Evolutionary conservation across 2,113 vertebrate genomes (phyloP).

Genomic region (Trogon melanurus): DNA sequence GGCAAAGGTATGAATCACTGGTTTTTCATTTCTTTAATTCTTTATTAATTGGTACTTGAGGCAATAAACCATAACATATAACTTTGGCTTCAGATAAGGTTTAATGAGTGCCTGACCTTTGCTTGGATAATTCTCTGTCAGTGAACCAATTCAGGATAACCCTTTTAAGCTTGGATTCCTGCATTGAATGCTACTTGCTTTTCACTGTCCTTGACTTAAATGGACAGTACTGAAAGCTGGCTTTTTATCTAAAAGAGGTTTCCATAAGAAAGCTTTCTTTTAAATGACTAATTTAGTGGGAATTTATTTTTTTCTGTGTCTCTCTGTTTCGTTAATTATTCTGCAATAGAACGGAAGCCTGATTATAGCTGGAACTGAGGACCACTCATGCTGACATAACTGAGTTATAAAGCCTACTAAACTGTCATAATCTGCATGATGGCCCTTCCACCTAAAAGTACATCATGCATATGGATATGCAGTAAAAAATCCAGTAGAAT

Average conservation of each 20-base stretch:
- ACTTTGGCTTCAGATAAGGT: slow-evolving; percentile 79
- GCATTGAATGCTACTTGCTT: slow-evolving; percentile 57
- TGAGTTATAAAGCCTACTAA: not conserved
- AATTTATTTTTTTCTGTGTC: slow-evolving; percentile 23
- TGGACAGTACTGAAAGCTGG: not conserved
- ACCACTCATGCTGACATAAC: not conserved
- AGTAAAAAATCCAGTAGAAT: not conserved
- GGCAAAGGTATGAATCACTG: slow-evolving; percentile 77
- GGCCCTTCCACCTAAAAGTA: not conserved
- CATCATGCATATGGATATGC: not conserved
- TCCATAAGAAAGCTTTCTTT: slow-evolving; percentile 66
- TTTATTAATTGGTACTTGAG: slow-evolving; percentile 83
- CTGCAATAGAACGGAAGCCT: slow-evolving; percentile 24
- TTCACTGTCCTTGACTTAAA: slow-evolving; percentile 69
- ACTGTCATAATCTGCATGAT: not conserved
- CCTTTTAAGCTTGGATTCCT: slow-evolving; percentile 61
- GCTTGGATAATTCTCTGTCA: slow-evolving; percentile 74
- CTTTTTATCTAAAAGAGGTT: not conserved
- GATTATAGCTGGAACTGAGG: slow-evolving; percentile 11
- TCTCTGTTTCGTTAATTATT: slow-evolving; percentile 56
- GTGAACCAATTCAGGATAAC: slow-evolving; percentile 71
- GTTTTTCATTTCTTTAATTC: slow-evolving; percentile 83
- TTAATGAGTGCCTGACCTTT: slow-evolving; percentile 83
- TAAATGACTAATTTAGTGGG: slow-evolving; percentile 62
- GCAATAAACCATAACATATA: slow-evolving; percentile 81